Base-by-base conservation (phyloP, 2,888 invertebrate genomes). In the Poecilobothrus nobilitatus region DNA sequence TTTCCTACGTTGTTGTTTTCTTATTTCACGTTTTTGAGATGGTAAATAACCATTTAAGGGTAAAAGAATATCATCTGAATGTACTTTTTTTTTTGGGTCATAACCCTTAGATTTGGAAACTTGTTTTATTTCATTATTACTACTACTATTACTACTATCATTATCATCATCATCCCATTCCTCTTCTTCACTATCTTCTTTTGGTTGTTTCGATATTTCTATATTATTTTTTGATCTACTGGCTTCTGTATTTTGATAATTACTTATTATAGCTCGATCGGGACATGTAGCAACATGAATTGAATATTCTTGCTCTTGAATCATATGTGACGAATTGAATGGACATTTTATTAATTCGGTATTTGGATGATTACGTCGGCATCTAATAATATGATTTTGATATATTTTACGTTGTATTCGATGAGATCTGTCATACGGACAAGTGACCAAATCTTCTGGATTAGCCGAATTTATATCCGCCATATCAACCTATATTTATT, bases 391-490 rank as follows among this genome's bases (percentile, higher is more conserved):
- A 70, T 88, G 88, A 0, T 83, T 78, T 62, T 86, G 85, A 76
- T 87, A 81, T 0, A 85, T 76, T 62, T 83, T 84, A 12, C 84
- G 82, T 9, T 84, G 79, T 12, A 88, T 82, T 34, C 81, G 82
- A 70, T 88, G 88, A 0, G 84, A 71, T 53, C 76, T 76, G 72
- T 87, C 83, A 77, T 87, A 88, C 0, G 88, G 88, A 69, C 88
- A 88, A 0, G 80, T 77, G 9, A 84, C 78, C 76, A 84, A 75
- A 44, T 84, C 80, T 4, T 53, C 53, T 18, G 53, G 53, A 12
- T 53, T 2, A 12, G 53, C 53, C 6, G 53, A 18, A 53, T 53
- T 53, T 18, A 53, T 3, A n/a, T 53, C 53, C 9, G 12, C 18
- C 53, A 53, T 53, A n/a, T 53, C 18, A 53, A 53, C 1, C 18